Base-by-base conservation (phyloP, 1,140 invertebrate genomes). In the Gryon sp. region DNA sequence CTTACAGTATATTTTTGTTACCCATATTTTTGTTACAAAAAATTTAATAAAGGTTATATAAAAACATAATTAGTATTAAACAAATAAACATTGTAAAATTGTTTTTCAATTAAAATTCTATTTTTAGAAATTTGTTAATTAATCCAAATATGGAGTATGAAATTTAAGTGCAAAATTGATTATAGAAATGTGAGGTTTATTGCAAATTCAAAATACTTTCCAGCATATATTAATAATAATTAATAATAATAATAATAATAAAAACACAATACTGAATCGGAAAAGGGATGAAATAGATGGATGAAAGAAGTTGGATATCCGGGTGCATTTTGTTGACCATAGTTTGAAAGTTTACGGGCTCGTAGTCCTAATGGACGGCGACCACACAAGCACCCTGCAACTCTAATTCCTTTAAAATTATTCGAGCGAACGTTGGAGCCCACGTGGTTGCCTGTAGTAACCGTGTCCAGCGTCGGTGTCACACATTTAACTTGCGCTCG, bases 401-500 rank as follows among this genome's bases (percentile, higher is more conserved):
- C 69, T 82, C 69, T 75, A 72, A 79, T 80, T 79, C 65, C 63
- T 32, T 41, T 43, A 69, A 62, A 84, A 82, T 82, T 80, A 80
- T 82, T 80, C 69, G 69, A 63, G 28, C 60, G 63, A 62, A 48
- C 45, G 30, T 34, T 43, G 24, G 40, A 57, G 63, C 34, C 52
- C 59, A 65, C 74, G 65, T 68, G 62, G 74, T 68, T 66, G 74
- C 45, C 59, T 41, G 40, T 74, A 52, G 63, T 73, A 50, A 78
- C 48, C 48, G 14, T 74, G 68, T 75, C 65, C 69, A 48, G 78
- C 65, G 72, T 79, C 70, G 68, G 80, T 79, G 81, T 84, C 76
- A 75, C 84, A 84, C 84, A 86, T 88, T 87, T 83, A 85, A 86
- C 83, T 86, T 83, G 74, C 81, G 72, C 66, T 83, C 77, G 80